These are phyloP conservation scores for Ophion costatus DNA, from an alignment of 2,888 invertebrate species.

Conservation along the genomic window DNA sequence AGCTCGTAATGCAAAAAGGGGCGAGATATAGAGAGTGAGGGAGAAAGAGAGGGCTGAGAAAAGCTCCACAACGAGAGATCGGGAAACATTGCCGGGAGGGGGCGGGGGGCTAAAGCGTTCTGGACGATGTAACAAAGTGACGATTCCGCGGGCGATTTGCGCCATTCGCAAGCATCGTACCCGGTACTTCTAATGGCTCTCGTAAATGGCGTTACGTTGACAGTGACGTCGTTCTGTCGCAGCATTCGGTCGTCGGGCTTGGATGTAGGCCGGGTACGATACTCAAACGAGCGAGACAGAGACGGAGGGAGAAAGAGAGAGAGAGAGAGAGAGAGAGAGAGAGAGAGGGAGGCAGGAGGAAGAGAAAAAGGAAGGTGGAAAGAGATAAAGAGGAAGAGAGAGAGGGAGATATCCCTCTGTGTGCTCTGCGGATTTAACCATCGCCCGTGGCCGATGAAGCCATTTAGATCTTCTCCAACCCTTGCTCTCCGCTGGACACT, in stretches of 20 bases:
- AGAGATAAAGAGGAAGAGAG: not conserved
- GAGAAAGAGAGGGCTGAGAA: not conserved
- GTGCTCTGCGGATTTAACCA: constrained; percentile 35
- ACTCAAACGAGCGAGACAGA: constrained; percentile 12
- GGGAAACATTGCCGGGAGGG: constrained; percentile 55
- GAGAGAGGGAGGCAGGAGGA: not conserved
- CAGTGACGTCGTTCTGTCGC: constrained; percentile 66
- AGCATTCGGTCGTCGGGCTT: constrained; percentile 21
- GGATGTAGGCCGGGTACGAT: constrained; percentile 16
- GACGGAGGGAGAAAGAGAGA: not conserved
- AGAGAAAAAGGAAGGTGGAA: not conserved
- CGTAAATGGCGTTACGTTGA: constrained; percentile 75
- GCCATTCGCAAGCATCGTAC: constrained; percentile 71
- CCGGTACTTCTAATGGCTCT: constrained; percentile 73
- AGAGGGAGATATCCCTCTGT: constrained; percentile 8
- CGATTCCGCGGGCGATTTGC: constrained; percentile 75
- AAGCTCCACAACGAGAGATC: constrained; percentile 19
- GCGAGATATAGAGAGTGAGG: constrained; percentile 14
- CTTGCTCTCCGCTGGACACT: constrained; percentile 14
- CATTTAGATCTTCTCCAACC: constrained; percentile 42
- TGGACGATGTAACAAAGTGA: constrained; percentile 73
- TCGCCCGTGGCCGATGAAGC: constrained; percentile 47
- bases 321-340: not conserved
- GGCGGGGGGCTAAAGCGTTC: constrained; percentile 47
- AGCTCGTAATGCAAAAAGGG: constrained; percentile 20